Conservation (phyloP, 2,113 vertebrate species). For the Sceloporus tristichus region DNA sequence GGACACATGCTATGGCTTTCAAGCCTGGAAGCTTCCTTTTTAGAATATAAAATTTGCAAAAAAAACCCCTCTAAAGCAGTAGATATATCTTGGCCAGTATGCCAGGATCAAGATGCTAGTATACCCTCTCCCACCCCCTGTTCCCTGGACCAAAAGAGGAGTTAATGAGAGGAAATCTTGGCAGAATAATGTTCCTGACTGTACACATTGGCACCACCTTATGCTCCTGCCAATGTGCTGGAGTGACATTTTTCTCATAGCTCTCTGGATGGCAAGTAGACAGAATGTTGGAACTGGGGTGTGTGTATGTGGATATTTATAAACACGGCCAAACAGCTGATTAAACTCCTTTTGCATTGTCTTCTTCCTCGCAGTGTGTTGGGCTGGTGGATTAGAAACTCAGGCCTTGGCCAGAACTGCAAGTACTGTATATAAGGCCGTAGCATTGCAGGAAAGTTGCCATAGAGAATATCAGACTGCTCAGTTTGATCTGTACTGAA, state of each 20-base stretch:
- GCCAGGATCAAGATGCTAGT: neutral
- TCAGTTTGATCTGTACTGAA: no score
- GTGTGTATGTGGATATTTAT: neutral
- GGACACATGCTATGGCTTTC: neutral
- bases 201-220: neutral
- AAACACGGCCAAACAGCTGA: neutral
- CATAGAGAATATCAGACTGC: no score
- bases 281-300: constrained; percentile 3
- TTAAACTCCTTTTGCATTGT: neutral
- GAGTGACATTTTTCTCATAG: neutral
- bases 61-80: neutral
- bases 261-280: neutral
- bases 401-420: neutral
- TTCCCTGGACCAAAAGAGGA: no score
- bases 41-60: neutral
- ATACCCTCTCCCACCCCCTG: neutral
- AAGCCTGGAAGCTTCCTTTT: no score
- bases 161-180: neutral
- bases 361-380: neutral
- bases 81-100: neutral
- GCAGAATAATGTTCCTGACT: neutral
- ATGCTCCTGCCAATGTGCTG: neutral
- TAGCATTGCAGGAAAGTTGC: neutral
- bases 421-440: neutral
- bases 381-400: neutral